A percentile compares a stretch with the other conserved stretches of the same genome.
These are phyloP conservation scores for Gymnoscelis rufifasciata DNA, from an alignment of 2,888 invertebrate species.

Conservation along the genomic window DNA sequence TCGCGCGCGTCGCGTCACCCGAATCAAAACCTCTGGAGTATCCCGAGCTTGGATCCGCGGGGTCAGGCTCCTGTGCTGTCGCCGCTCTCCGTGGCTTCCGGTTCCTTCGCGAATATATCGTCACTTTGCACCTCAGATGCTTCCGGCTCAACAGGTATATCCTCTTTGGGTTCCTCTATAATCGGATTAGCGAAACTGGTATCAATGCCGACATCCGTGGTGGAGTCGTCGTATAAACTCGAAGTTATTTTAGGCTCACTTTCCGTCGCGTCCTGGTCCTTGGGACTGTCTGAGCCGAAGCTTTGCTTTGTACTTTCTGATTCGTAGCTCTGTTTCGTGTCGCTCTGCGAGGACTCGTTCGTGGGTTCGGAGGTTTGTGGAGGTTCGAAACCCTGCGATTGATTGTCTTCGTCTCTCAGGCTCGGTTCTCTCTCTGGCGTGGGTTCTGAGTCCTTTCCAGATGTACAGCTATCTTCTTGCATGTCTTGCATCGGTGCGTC, in stretches of 20 bases:
- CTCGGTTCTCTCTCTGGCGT: not conserved
- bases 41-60: slow-evolving; percentile 51
- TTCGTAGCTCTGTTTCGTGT: slow-evolving; percentile 8
- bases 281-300: slow-evolving; percentile 1
- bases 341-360: slow-evolving; percentile 6
- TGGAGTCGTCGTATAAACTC: slow-evolving; percentile 46
- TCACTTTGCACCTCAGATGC: slow-evolving; percentile 21
- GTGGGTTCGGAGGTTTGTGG: not conserved
- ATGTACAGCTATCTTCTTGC: not conserved
- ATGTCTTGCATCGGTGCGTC: not conserved
- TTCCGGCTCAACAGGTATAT: not conserved
- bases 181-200: slow-evolving; percentile 47
- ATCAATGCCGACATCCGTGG: slow-evolving; percentile 45
- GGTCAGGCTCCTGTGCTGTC: slow-evolving; percentile 55
- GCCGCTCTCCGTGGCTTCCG: slow-evolving; percentile 16
- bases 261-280: slow-evolving; percentile 4
- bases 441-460: not conserved
- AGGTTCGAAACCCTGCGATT: slow-evolving; percentile 2
- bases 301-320: slow-evolving; percentile 1
- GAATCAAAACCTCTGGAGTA: slow-evolving; percentile 73
- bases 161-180: slow-evolving; percentile 6
- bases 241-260: slow-evolving; percentile 6
- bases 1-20: slow-evolving; percentile 53
- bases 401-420: not conserved
- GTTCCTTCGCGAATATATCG: slow-evolving; percentile 47